Conservation (phyloP, 2,888 invertebrate genomes). For the Clunio marinus region DNA sequence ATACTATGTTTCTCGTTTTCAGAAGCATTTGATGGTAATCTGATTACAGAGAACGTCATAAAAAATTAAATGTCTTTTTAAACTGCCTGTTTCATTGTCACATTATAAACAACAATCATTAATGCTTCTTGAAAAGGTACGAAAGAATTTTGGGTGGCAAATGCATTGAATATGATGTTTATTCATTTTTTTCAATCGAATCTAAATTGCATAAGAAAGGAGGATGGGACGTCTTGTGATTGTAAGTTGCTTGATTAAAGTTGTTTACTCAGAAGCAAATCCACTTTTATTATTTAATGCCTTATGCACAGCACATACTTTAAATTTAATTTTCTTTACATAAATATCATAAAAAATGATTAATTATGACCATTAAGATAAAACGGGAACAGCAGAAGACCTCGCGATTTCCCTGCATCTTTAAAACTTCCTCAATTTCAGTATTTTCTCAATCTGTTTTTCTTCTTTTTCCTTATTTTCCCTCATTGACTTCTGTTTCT, state of each 20-base stretch:
- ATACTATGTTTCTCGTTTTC: neutral
- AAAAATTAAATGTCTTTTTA: slow-evolving; percentile 38
- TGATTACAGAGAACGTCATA: slow-evolving; percentile 19
- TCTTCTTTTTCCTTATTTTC: neutral
- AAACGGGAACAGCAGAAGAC: slow-evolving; percentile 10
- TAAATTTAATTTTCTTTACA: slow-evolving; percentile 8
- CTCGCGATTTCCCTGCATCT: neutral
- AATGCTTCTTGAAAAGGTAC: slow-evolving; percentile 3
- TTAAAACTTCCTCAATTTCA: slow-evolving; percentile 15
- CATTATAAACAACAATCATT: slow-evolving; percentile 22
- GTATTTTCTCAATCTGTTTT: neutral
- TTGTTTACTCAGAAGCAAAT: neutral
- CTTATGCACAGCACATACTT: too few relatives aligned
- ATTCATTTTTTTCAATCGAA: too few relatives aligned
- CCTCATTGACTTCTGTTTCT: neutral
- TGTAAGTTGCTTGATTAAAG: neutral
- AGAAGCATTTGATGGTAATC: slow-evolving; percentile 29
- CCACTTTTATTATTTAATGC: neutral
- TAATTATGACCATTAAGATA: slow-evolving; percentile 37
- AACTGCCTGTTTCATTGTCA: slow-evolving; percentile 33
- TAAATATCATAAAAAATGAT: slow-evolving; percentile 32
- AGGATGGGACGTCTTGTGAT: too few relatives aligned
- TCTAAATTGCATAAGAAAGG: too few relatives aligned
- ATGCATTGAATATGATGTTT: neutral
- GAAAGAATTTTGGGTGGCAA: neutral